A percentile compares a stretch with the other conserved stretches of the same genome.
Conservation (phyloP, 2,113 vertebrate species). For the Notarius quadriscutis region DNA sequence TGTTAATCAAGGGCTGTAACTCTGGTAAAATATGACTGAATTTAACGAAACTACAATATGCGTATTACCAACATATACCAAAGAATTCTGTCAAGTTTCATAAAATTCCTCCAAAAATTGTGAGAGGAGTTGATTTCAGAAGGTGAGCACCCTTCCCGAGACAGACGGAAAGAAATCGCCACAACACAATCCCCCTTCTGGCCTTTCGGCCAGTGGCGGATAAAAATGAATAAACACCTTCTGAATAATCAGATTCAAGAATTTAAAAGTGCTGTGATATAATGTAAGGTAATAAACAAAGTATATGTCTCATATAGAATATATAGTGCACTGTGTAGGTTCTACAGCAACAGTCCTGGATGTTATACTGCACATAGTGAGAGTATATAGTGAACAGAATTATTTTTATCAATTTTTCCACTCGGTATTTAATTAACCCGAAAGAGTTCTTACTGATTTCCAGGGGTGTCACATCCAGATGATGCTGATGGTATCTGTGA, state of each 20-base stretch:
- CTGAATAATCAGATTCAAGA: neutral
- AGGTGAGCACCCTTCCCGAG: too few species aligned
- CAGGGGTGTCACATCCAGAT: conserved; percentile 76
- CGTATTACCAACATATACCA: too few species aligned
- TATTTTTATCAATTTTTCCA: neutral
- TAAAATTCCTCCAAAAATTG: too few species aligned
- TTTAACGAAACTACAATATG: too few species aligned
- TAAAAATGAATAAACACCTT: neutral
- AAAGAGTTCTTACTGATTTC: conserved; percentile 75
- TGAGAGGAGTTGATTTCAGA: too few species aligned
- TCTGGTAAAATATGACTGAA: too few species aligned
- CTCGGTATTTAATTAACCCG: neutral
- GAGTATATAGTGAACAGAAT: neutral
- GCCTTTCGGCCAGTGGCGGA: too few species aligned
- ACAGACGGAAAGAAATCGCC: too few species aligned
- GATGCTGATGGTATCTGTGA: conserved; percentile 64
- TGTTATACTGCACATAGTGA: neutral
- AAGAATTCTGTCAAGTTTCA: too few species aligned
- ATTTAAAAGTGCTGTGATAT: neutral
- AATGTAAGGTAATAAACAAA: neutral
- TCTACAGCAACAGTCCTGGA: neutral
- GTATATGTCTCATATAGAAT: neutral
- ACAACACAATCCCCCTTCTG: too few species aligned
- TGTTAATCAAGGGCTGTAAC: too few species aligned
- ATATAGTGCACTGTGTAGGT: neutral